These are phyloP conservation scores for Rhizoglyphus robini DNA, from an alignment of 1,140 invertebrate genomes.

Conservation along the genomic window DNA sequence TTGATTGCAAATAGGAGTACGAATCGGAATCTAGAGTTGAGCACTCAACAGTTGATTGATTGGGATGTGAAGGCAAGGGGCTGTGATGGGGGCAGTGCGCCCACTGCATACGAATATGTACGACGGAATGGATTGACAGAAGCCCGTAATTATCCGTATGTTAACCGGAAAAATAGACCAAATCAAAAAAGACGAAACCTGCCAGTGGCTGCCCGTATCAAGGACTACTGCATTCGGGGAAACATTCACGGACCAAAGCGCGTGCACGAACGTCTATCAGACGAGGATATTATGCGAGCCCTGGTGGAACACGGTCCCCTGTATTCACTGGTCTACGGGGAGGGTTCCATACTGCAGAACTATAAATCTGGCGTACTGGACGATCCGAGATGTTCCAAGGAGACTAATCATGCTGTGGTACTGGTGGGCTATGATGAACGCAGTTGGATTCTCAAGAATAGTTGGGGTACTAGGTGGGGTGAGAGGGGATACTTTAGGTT, in stretches of 20 bases:
- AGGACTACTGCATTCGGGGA: slow-evolving; percentile 3
- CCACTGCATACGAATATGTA: slow-evolving; percentile 52
- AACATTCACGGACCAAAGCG: background rate
- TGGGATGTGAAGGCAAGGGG: slow-evolving; percentile 63
- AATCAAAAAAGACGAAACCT: background rate
- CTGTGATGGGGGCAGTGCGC: slow-evolving; percentile 74
- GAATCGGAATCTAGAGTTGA: slow-evolving; percentile 66
- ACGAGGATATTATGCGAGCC: background rate
- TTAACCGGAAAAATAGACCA: background rate
- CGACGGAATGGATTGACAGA: slow-evolving; percentile 23
- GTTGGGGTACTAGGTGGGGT: slow-evolving; percentile 14
- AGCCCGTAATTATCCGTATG: slow-evolving; percentile 19
- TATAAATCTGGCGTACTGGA: background rate
- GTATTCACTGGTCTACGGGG: background rate
- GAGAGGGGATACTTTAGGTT: slow-evolving; percentile 9
- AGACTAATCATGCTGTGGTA: slow-evolving; percentile 4
- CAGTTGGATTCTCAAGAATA: slow-evolving; percentile 14
- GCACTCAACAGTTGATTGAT: slow-evolving; percentile 92
- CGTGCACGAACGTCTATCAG: background rate
- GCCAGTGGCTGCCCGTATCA: background rate
- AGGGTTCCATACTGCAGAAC: background rate
- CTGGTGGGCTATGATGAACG: background rate
- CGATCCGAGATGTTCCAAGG: background rate
- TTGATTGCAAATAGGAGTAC: slow-evolving; percentile 35
- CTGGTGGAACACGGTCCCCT: background rate